phyloP scores from a whole-genome alignment of 2,113 vertebrate genomes.

The Verasper variegatus region DNA sequence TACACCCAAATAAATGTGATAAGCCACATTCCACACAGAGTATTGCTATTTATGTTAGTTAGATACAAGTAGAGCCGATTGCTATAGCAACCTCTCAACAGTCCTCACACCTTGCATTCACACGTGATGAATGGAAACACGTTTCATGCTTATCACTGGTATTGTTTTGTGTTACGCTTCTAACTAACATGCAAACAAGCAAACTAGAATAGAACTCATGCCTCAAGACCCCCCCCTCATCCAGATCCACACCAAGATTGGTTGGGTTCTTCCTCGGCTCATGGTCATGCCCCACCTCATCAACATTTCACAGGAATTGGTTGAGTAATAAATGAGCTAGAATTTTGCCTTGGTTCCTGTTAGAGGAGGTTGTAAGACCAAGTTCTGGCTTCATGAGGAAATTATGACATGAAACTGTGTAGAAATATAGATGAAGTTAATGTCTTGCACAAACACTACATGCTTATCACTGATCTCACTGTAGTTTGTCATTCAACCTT shows the following conservation, averaged over 20 bases:
- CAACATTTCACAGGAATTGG: no score
- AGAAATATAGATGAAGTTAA: not conserved
- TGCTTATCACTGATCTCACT: slow-evolving; percentile 1
- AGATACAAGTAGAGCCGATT: not conserved
- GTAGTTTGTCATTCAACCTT: not conserved
- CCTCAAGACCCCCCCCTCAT: no score
- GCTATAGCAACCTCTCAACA: slow-evolving; percentile 4
- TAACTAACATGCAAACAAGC: no score
- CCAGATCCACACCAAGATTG: no score
- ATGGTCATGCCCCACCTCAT: no score
- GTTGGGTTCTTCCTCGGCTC: no score
- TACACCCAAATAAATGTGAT: not conserved
- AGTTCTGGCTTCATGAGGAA: no score
- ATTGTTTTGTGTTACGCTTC: no score
- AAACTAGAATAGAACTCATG: no score
- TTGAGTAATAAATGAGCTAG: not conserved
- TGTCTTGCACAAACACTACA: not conserved
- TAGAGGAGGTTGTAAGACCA: not conserved
- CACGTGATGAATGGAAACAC: not conserved
- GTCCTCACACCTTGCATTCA: not conserved
- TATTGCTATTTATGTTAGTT: not conserved
- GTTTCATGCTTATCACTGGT: no score
- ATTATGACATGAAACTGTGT: no score
- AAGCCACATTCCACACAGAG: slow-evolving; percentile 31
- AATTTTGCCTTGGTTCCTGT: not conserved